Evolutionary conservation across 2,797 vertebrate species (phyloP), one percentile per base, ranked within the genome.

Genomic region (Macropodus opercularis): DNA sequence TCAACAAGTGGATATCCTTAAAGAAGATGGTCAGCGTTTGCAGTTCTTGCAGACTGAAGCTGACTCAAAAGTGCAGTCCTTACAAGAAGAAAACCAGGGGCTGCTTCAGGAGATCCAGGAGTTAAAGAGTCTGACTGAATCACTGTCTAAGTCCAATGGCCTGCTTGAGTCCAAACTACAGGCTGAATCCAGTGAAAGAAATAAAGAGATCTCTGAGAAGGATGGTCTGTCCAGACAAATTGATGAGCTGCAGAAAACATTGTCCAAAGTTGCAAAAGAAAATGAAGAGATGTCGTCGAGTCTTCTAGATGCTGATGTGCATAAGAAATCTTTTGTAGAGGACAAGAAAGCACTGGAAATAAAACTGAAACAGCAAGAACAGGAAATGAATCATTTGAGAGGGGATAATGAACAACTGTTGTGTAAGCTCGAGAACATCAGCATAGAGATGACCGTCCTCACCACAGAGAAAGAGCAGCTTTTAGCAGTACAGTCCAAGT

Each of bases 391-490:
- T 43, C 57, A 68, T 2, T 36, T 96, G 39, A 65, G 47, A 6
- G 72, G 71, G 35, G 91, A 94, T 21, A 89, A 84, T 2, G 77
- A 89, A n/a, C 63, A 73, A 0, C 84, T 96, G 0, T 59, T 72
- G 1, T 83, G 76, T 72, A 89, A 83, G 22, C 71, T 93, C 0
- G 80, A 93, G 13, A 87, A 73, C 1, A 74, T 93, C 49, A 86
- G 75, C 48, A 87, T 72, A 14, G 90, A 90, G 39, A 79, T 90
- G 8, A 56, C 42, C 5, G 15, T 62, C 5, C 23, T 95, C 71
- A 86, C 81, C n/a, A 81, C 76, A 50, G 92, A 93, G 29, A 94
- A 94, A 54, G 73, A 83, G 0, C 84, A 90, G 4, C 75, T 95
- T 15, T 79, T 92, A 57, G 87, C 82, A 4, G 54, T 76, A 19